Conservation (phyloP, 2,888 invertebrate species). For the Chrysotoxum bicinctum region DNA sequence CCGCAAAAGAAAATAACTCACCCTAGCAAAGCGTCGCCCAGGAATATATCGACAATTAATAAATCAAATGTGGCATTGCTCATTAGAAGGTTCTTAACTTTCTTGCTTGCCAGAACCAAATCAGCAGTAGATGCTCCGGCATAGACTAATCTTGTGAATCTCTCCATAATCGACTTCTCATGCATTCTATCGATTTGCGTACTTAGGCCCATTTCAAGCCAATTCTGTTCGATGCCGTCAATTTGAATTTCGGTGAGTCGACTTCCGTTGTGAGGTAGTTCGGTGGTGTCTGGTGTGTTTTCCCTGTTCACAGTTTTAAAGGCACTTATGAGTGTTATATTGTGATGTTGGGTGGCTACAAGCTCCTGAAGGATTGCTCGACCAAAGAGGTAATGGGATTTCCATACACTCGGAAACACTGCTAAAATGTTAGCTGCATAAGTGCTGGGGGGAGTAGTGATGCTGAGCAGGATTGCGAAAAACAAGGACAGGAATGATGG, state of each 20-base stretch:
- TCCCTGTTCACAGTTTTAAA: conserved; percentile 68
- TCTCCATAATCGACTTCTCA: conserved; percentile 79
- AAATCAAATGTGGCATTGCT: conserved; percentile 79
- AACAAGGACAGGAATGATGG: conserved; percentile 67
- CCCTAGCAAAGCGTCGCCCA: conserved; percentile 82
- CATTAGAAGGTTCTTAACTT: conserved; percentile 76
- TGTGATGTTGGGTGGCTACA: conserved; percentile 76
- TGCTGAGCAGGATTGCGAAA: conserved; percentile 70
- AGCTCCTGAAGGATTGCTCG: conserved; percentile 77
- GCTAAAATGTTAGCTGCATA: conserved; percentile 79
- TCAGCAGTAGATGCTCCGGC: conserved; percentile 80
- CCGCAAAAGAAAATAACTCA: conserved; percentile 51
- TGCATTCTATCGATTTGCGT: conserved; percentile 79
- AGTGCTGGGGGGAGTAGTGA: conserved; percentile 28
- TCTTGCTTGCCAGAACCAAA: conserved; percentile 76
- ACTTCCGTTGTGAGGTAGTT: conserved; percentile 71
- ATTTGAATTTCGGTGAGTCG: conserved; percentile 78
- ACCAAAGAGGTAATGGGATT: conserved; percentile 80
- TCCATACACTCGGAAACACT: conserved; percentile 80
- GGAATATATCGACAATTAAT: conserved; percentile 81
- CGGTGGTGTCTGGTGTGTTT: neutral
- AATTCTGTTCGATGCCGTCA: conserved; percentile 78
- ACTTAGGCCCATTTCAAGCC: conserved; percentile 79
- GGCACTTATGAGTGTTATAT: conserved; percentile 80
- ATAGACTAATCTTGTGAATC: conserved; percentile 79